A percentile compares a stretch with the other conserved stretches of the same genome.
Conservation (phyloP, 2,888 invertebrate species). For the Didymodactylos carnosus region DNA sequence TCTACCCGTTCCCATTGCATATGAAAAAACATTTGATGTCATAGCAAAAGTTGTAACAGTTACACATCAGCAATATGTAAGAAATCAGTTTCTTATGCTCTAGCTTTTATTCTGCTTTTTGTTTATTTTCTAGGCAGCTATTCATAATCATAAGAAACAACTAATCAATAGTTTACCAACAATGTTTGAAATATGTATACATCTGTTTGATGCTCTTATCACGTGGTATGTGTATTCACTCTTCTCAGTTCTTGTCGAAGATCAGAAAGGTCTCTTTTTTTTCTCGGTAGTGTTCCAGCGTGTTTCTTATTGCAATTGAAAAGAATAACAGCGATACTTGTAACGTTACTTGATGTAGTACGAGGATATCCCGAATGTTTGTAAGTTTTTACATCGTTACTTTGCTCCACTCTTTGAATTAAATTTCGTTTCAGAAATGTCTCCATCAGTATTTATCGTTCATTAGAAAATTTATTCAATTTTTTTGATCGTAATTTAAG, state of each 20-base stretch:
- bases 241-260: not conserved
- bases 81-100: not conserved
- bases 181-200: not conserved
- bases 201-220: not conserved
- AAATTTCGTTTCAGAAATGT: not conserved
- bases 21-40: not conserved
- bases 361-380: not conserved
- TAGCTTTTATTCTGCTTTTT: not conserved
- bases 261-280: too few species aligned
- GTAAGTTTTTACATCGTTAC: not conserved
- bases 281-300: not conserved
- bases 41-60: not conserved
- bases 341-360: not conserved
- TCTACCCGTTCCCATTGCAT: not conserved
- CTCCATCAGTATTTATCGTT: not conserved
- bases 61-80: not conserved
- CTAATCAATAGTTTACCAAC: too few species aligned
- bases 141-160: not conserved
- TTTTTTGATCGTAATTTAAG: not conserved
- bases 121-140: not conserved
- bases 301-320: not conserved
- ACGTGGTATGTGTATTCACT: not conserved
- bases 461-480: not conserved
- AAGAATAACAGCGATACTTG: not conserved
- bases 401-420: too few species aligned